Evolutionary conservation across 2,888 invertebrate genomes (phyloP).

Genomic region (Erynnis tages): DNA sequence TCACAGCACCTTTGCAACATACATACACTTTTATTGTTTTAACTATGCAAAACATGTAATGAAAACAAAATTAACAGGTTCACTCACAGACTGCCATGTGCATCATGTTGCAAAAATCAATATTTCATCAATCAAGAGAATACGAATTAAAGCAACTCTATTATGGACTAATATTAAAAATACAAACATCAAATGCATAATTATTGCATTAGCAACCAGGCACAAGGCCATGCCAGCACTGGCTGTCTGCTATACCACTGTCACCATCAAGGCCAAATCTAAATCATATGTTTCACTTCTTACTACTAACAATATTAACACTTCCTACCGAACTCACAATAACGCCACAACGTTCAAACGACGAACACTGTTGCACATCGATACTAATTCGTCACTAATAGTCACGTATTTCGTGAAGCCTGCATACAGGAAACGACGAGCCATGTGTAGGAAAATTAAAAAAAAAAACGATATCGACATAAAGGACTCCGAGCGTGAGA

Average conservation of each 20-base stretch:
- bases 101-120: conserved; percentile 14
- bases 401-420: conserved; percentile 40
- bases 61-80: background rate
- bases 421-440: conserved; percentile 53
- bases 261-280: conserved; percentile 68
- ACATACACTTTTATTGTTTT: too few species aligned
- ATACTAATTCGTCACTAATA: conserved; percentile 37
- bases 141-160: conserved; percentile 1
- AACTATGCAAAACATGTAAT: too few species aligned
- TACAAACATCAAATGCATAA: conserved; percentile 17
- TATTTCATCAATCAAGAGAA: background rate
- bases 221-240: conserved; percentile 39
- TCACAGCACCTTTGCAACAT: too few species aligned
- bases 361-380: conserved; percentile 21
- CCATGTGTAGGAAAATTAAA: conserved; percentile 49
- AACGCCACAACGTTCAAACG: conserved; percentile 9
- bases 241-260: conserved; percentile 47
- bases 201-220: conserved; percentile 33
- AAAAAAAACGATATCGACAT: conserved; percentile 50
- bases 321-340: conserved; percentile 4
- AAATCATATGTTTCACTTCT: conserved; percentile 47
- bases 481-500: conserved; percentile 62
- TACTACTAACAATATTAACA: conserved; percentile 7
- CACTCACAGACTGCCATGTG: background rate
- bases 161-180: conserved; percentile 6